Percentiles rank a stretch among this genome's conserved stretches.
These are phyloP conservation scores for Operophtera brumata DNA, from an alignment of 2,888 invertebrate genomes.

Conservation along the genomic window DNA sequence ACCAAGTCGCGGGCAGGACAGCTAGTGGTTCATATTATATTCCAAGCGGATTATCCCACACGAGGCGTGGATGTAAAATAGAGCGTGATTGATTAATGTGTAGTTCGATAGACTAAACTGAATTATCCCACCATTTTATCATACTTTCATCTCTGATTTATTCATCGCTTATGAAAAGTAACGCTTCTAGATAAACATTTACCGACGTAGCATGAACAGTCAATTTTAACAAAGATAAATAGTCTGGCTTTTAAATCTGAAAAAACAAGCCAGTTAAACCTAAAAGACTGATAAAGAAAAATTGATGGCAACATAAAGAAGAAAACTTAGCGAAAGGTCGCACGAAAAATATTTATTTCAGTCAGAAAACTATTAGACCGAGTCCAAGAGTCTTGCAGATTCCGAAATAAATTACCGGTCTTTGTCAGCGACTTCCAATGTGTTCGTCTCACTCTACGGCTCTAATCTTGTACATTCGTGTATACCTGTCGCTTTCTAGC, in stretches of 20 bases:
- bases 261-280: slow-evolving; percentile 22
- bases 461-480: slow-evolving; percentile 47
- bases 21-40: neutral
- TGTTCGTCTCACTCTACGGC: slow-evolving; percentile 46
- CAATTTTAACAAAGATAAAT: slow-evolving; percentile 13
- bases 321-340: slow-evolving; percentile 30
- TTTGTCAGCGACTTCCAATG: slow-evolving; percentile 40
- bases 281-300: slow-evolving; percentile 22
- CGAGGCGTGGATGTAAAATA: slow-evolving; percentile 4
- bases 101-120: slow-evolving; percentile 7
- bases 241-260: neutral
- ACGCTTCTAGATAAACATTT: neutral
- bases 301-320: slow-evolving; percentile 23
- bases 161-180: slow-evolving; percentile 7
- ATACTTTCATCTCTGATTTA: slow-evolving; percentile 3
- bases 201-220: slow-evolving; percentile 8
- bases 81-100: slow-evolving; percentile 21
- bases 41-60: slow-evolving; percentile 9
- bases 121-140: slow-evolving; percentile 4
- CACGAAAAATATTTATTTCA: slow-evolving; percentile 41
- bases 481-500: slow-evolving; percentile 60
- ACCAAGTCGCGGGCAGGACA: too few species aligned
- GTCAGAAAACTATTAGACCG: slow-evolving; percentile 50
- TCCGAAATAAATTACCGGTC: slow-evolving; percentile 46
- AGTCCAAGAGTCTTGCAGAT: slow-evolving; percentile 38